A percentile compares a stretch with the other conserved stretches of the same genome.
phyloP scores from a whole-genome alignment of 2,888 invertebrate species.

The Eupithecia centaureata region DNA sequence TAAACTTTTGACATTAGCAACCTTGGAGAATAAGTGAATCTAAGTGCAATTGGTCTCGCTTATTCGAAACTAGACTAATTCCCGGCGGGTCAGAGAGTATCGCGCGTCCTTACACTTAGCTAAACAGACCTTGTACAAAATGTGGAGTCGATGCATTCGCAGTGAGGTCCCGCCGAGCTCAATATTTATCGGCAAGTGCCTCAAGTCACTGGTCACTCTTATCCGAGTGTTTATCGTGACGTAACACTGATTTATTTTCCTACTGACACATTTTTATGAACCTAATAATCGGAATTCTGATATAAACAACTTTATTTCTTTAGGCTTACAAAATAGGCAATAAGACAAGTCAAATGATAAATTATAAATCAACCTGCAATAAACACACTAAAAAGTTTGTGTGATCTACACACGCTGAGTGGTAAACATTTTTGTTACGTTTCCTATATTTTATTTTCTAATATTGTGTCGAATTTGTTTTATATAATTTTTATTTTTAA shows the following conservation, averaged over 20 bases:
- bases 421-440: too few species aligned
- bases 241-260: slow-evolving; percentile 12
- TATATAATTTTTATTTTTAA: too few species aligned
- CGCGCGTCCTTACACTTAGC: slow-evolving; percentile 51
- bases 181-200: slow-evolving; percentile 34
- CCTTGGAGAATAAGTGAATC: slow-evolving; percentile 52
- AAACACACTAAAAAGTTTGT: not conserved
- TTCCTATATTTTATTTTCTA: too few species aligned
- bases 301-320: too few species aligned
- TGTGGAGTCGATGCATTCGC: slow-evolving; percentile 54
- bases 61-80: slow-evolving; percentile 59
- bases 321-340: too few species aligned
- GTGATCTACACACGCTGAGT: too few species aligned
- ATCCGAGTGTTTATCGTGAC: slow-evolving; percentile 27
- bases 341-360: too few species aligned
- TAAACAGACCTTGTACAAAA: slow-evolving; percentile 54
- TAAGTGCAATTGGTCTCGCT: slow-evolving; percentile 59
- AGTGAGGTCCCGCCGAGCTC: slow-evolving; percentile 41
- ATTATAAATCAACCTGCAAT: not conserved
- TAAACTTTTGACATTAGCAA: slow-evolving; percentile 25
- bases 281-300: not conserved
- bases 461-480: too few species aligned
- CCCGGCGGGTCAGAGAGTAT: slow-evolving; percentile 61
- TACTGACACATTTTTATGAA: slow-evolving; percentile 11
- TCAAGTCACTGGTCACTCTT: slow-evolving; percentile 37